Percentiles rank a stretch among this genome's conserved stretches.
Conservation (phyloP, 2,888 invertebrate species). For the Hypsopygia costalis region DNA sequence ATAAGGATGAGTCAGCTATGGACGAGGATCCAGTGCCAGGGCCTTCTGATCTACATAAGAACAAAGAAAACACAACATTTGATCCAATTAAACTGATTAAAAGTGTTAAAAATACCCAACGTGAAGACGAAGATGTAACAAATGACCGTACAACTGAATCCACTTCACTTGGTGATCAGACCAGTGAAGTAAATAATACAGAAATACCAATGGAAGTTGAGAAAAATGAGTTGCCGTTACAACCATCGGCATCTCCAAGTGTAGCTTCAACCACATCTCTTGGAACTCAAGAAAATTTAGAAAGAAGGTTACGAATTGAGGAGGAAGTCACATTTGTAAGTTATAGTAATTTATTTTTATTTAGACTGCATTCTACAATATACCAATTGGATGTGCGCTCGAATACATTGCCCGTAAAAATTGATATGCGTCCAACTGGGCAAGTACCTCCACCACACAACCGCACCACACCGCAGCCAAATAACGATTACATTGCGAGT, state of each 20-base stretch:
- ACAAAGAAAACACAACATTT: conserved; percentile 22
- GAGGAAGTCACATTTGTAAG: conserved; percentile 73
- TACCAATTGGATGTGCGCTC: too few relatives aligned
- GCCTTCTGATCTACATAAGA: conserved; percentile 24
- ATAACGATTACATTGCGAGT: too few relatives aligned
- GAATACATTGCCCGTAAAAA: too few relatives aligned
- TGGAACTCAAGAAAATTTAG: conserved; percentile 44
- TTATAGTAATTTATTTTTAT: conserved; percentile 10
- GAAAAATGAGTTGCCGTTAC: conserved; percentile 10
- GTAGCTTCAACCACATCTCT: conserved; percentile 24
- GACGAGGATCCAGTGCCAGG: conserved; percentile 20
- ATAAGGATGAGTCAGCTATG: conserved; percentile 6
- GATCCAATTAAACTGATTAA: conserved; percentile 43
- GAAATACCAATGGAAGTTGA: conserved; percentile 12
- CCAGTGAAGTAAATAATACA: too few relatives aligned
- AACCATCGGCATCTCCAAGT: conserved; percentile 14
- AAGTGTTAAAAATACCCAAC: conserved; percentile 25
- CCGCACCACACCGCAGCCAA: too few relatives aligned
- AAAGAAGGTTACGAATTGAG: conserved; percentile 64
- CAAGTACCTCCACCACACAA: too few relatives aligned
- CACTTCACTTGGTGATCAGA: too few relatives aligned
- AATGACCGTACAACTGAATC: conserved; percentile 7
- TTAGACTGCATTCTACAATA: too few relatives aligned
- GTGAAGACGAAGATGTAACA: conserved; percentile 11
- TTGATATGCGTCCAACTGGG: too few relatives aligned